Percentiles rank a stretch among this genome's conserved stretches.
phyloP scores from a whole-genome alignment of 1,140 invertebrate genomes.

The Bombyx mori region ASM3026992v2 NC_085133.1:6681501-6682000 shows the following conservation, averaged over 20 bases:
- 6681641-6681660: slow-evolving; percentile 7
- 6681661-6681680: slow-evolving; percentile 3
- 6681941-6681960: slow-evolving; percentile 52
- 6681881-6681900: slow-evolving; percentile 8
- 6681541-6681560: slow-evolving; percentile 23
- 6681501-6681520: background rate
- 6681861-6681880: slow-evolving; percentile 8
- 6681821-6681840: slow-evolving; percentile 51
- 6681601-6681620: slow-evolving; percentile 35
- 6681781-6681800: slow-evolving; percentile 54
- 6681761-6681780: slow-evolving; percentile 42
- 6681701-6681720: slow-evolving; percentile 3
- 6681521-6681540: slow-evolving; percentile 3
- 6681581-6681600: slow-evolving; percentile 23
- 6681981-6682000: slow-evolving; percentile 51
- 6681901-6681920: slow-evolving; percentile 54
- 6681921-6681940: slow-evolving; percentile 54
- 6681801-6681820: slow-evolving; percentile 59
- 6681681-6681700: background rate
- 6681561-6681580: slow-evolving; percentile 20
- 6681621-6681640: slow-evolving; percentile 16
- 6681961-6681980: slow-evolving; percentile 33
- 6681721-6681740: slow-evolving; percentile 25
- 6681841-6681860: background rate
- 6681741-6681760: slow-evolving; percentile 32